phyloP scores from a whole-genome alignment of 1,140 invertebrate species.

The Archivesica marissinica region DNA sequence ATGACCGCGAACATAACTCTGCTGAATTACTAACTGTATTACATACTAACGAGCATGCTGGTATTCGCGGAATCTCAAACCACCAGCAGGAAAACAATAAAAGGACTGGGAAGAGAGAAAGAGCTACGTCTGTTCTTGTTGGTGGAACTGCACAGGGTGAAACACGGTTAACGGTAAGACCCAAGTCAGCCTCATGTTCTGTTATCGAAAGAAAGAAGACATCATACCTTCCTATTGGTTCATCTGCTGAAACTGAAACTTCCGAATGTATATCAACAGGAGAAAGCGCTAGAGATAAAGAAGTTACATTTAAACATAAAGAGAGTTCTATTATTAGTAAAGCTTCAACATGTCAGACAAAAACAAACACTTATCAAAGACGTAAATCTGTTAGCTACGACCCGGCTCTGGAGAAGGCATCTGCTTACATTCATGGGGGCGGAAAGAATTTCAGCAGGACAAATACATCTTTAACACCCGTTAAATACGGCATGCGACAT shows the following conservation, averaged over 20 bases:
- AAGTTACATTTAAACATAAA: neutral
- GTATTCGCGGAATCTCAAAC: neutral
- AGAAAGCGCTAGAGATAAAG: neutral
- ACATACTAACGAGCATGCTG: neutral
- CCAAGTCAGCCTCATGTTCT: neutral
- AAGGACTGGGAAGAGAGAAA: neutral
- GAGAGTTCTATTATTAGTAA: neutral
- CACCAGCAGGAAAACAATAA: neutral
- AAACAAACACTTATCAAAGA: neutral
- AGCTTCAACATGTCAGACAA: neutral
- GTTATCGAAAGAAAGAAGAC: neutral
- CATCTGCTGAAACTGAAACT: no score
- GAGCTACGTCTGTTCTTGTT: neutral
- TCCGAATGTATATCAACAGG: no score
- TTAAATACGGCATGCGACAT: constrained; percentile 45
- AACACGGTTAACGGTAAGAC: neutral
- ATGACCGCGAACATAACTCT: no score
- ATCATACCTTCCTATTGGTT: no score
- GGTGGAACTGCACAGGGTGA: no score
- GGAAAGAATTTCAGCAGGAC: constrained; percentile 58
- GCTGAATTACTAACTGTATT: neutral
- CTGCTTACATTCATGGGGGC: constrained; percentile 52
- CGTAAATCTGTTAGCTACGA: constrained; percentile 43
- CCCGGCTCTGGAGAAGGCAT: constrained; percentile 51
- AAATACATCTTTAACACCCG: constrained; percentile 42